phyloP scores from a whole-genome alignment of 1,140 invertebrate genomes.

The Araneus ventricosus region DNA sequence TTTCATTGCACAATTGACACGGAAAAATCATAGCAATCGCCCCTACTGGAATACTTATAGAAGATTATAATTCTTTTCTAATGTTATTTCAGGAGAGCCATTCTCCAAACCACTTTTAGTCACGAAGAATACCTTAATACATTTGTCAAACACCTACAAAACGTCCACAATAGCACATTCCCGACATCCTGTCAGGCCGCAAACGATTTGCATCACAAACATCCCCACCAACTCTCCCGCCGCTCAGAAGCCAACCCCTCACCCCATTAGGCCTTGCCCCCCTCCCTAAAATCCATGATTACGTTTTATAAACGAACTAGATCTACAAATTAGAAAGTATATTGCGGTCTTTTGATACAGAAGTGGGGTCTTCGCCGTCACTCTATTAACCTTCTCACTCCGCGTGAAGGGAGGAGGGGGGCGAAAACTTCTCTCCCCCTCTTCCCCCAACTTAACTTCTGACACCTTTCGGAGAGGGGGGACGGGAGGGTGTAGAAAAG shows the following conservation, averaged over 20 bases:
- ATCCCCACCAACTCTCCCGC: conserved; percentile 7
- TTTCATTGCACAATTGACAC: too few relatives aligned
- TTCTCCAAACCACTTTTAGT: not conserved
- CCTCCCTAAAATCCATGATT: conserved; percentile 38
- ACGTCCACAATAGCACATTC: not conserved
- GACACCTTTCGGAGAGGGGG: conserved; percentile 39
- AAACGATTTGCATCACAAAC: conserved; percentile 62
- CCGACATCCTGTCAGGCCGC: conserved; percentile 58
- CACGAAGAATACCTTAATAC: not conserved
- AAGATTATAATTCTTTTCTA: not conserved
- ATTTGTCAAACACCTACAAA: conserved; percentile 4
- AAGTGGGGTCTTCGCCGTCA: conserved; percentile 4
- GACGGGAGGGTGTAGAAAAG: not conserved
- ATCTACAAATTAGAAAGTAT: conserved; percentile 58
- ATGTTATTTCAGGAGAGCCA: not conserved
- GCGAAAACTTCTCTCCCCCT: not conserved
- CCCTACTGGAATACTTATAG: not conserved
- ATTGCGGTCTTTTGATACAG: conserved; percentile 38
- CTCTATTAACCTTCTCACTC: conserved; percentile 57
- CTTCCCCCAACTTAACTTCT: conserved; percentile 47
- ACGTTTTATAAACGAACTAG: conserved; percentile 54
- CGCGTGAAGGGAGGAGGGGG: not conserved
- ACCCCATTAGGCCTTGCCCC: not conserved
- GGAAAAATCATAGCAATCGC: not conserved
- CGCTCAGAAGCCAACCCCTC: not conserved